phyloP scores from a whole-genome alignment of 2,113 vertebrate genomes.

The Nothoprocta pentlandii region DNA sequence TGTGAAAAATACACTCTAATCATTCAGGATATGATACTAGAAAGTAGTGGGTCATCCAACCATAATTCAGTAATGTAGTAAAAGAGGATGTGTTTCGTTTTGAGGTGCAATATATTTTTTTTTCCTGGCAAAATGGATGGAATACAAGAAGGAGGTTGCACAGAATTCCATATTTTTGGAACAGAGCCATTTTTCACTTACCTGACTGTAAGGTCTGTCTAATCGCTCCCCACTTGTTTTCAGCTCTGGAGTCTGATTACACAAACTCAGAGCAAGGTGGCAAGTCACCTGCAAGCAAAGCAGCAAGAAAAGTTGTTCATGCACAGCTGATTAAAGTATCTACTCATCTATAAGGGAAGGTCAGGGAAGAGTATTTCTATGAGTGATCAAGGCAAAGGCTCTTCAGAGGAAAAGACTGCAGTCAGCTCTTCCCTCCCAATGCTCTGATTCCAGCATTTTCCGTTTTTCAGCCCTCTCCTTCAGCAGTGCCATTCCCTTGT shows the following conservation, averaged over 20 bases:
- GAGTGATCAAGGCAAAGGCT: slow-evolving; percentile 14
- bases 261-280: neutral
- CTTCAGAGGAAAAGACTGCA: slow-evolving; percentile 50
- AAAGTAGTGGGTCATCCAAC: neutral
- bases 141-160: neutral
- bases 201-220: neutral
- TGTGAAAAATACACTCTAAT: neutral
- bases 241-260: neutral
- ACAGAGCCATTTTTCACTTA: neutral
- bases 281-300: neutral
- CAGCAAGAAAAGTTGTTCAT: slow-evolving; percentile 14
- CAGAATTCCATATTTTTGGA: neutral
- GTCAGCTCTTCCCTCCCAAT: slow-evolving; percentile 60
- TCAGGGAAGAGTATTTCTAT: slow-evolving; percentile 28
- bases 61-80: neutral
- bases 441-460: neutral
- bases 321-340: slow-evolving; percentile 48
- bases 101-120: neutral
- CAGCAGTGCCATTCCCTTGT: neutral
- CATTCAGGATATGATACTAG: neutral
- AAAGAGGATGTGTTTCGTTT: neutral
- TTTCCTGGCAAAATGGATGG: neutral
- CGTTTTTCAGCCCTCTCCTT: slow-evolving; percentile 25
- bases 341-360: slow-evolving; percentile 65
- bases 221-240: neutral